Conservation (phyloP, 1,140 invertebrate genomes). For the Platyscapa corneri region DNA sequence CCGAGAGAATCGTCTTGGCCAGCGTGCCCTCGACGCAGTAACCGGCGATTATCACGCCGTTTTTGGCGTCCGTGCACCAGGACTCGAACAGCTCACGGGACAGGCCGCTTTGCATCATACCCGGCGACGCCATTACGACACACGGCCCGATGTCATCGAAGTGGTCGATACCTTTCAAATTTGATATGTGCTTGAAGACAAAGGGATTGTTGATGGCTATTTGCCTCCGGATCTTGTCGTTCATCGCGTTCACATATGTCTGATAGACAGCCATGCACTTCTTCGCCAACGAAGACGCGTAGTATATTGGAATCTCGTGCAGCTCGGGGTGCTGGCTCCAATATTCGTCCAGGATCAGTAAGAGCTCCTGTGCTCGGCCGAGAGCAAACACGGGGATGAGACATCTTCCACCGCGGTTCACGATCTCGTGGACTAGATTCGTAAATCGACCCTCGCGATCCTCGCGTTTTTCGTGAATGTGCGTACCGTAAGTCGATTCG, state of each 20-base stretch:
- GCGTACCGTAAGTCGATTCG: constrained; percentile 99
- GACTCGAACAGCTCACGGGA: constrained; percentile 98
- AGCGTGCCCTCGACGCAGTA: constrained; percentile 99
- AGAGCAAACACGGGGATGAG: constrained; percentile 99
- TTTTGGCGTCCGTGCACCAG: constrained; percentile 98
- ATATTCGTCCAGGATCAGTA: constrained; percentile 98
- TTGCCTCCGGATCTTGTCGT: constrained; percentile 95
- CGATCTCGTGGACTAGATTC: constrained; percentile 95
- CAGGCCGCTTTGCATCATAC: constrained; percentile 99
- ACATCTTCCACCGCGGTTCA: constrained; percentile 95
- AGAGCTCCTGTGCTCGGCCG: constrained; percentile 96
- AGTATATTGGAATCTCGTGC: constrained; percentile 99
- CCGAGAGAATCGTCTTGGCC: constrained; percentile 97
- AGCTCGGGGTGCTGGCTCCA: constrained; percentile 98
- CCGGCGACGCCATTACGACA: constrained; percentile 98
- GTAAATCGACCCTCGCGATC: constrained; percentile 97
- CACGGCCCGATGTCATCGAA: constrained; percentile 99
- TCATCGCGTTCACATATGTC: constrained; percentile 99
- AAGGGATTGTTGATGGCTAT: constrained; percentile 99
- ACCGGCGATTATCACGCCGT: constrained; percentile 98
- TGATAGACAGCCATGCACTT: constrained; percentile 99
- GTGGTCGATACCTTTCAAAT: constrained; percentile 99
- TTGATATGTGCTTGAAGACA: constrained; percentile 99
- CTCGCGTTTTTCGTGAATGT: constrained; percentile 98
- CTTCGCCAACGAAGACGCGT: constrained; percentile 98